A percentile compares a stretch with the other conserved stretches of the same genome.
Conservation (phyloP, 2,113 vertebrate genomes). For the Promerops cafer region DNA sequence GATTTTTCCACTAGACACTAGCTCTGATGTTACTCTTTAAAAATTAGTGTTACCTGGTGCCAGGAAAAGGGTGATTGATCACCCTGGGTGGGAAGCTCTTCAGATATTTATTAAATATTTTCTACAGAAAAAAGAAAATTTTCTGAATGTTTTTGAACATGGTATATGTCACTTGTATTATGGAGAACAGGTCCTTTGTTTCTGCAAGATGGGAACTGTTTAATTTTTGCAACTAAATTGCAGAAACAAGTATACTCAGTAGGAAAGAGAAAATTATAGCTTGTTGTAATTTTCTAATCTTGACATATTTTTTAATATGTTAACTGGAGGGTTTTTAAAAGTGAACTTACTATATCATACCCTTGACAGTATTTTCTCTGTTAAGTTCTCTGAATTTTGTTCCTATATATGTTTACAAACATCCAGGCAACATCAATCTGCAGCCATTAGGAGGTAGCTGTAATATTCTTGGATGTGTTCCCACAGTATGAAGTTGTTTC, state of each 20-base stretch:
- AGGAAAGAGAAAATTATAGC: not conserved
- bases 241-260: not conserved
- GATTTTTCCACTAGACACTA: not conserved
- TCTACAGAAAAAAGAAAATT: not conserved
- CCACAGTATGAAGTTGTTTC: slow-evolving; percentile 61
- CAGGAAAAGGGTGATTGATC: not conserved
- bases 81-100: not conserved
- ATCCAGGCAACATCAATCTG: slow-evolving; percentile 30
- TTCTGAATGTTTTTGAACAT: not conserved
- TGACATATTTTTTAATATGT: not conserved
- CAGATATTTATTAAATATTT: not conserved
- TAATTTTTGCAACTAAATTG: not conserved
- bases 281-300: not conserved
- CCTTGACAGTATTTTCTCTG: not conserved
- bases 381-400: not conserved
- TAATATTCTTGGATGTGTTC: slow-evolving; percentile 58
- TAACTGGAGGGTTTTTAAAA: not conserved
- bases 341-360: not conserved
- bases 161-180: not conserved
- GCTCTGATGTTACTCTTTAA: not conserved
- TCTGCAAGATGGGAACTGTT: not conserved
- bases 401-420: slow-evolving; percentile 21
- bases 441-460: slow-evolving; percentile 53
- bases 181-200: not conserved
- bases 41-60: not conserved